Base-by-base conservation (phyloP, 2,888 invertebrate species). In the Athalia circularis region DNA sequence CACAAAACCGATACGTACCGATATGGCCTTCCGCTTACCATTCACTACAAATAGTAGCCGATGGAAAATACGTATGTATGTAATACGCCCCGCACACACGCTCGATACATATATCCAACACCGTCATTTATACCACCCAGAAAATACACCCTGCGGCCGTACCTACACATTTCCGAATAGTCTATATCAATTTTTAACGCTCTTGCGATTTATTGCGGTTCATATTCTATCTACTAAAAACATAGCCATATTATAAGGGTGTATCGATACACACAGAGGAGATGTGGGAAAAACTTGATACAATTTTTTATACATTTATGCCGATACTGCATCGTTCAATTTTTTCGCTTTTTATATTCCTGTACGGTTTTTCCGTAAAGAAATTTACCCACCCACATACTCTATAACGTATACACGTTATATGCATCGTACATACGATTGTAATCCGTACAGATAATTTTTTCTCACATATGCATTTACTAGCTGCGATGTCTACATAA, bases 11-110 rank as follows among this genome's bases (percentile, higher is more conserved):
- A 88, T 89, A 87, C 86, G 87, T 88, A 88, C 87, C 85, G 88
- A 88, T 88, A 88, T 85, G 85, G 84, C 86, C 82, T 88, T 89
- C 89, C 88, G 89, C 83, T 87, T 85, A 83, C 87, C 86, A 86
- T 88, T 87, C 83, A 87, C 85, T 87, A 64, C n/a, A 5, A 43
- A 8, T 59, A 57, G 43, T 43, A 43, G 29, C 29, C 29, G 29
- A 29, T 29, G 29, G 29, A 29, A 29, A 29, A 29, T 29, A 29
- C 29, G 29, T 52, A 65, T 15, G 11, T 65, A 11, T 11, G 52
- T 50, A 29, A 5, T 3, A 11, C n/a, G 50, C 11, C 4, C 29
- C n/a, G 7, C 9, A 29, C 11, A 52, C n/a, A n/a, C n/a, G 9
- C 3, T 7, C 45, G 5, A 9, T 77, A 65, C 74, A 72, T 77